A percentile compares a stretch with the other conserved stretches of the same genome.
These are phyloP conservation scores for Agriopis leucophaearia DNA, from an alignment of 2,888 invertebrate genomes.

Conservation along the genomic window DNA sequence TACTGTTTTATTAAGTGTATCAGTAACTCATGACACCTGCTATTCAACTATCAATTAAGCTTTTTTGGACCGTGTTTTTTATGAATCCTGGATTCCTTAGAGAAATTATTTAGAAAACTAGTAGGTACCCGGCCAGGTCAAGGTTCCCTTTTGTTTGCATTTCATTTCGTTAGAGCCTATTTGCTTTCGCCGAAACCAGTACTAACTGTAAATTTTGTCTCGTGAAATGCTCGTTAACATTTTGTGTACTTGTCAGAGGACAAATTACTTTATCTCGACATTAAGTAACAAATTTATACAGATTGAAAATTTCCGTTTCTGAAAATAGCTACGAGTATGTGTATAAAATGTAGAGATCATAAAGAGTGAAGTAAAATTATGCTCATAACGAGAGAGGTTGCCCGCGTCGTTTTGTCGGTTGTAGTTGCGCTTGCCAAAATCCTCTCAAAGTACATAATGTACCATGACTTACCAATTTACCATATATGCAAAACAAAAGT, in stretches of 20 bases:
- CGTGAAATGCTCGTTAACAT: neutral
- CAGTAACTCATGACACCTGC: too few relatives aligned
- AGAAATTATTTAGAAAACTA: neutral
- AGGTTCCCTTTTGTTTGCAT: slow-evolving; percentile 4
- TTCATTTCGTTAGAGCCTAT: slow-evolving; percentile 11
- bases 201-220: neutral
- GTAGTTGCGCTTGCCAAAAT: slow-evolving; percentile 20
- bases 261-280: slow-evolving; percentile 8
- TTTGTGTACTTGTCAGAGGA: slow-evolving; percentile 8
- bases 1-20: neutral
- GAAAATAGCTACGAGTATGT: slow-evolving; percentile 8
- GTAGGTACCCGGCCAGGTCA: neutral
- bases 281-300: slow-evolving; percentile 13
- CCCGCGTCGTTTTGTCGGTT: neutral
- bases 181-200: neutral
- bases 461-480: slow-evolving; percentile 8
- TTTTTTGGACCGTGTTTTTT: too few relatives aligned
- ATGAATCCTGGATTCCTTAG: too few relatives aligned
- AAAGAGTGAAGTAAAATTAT: slow-evolving; percentile 20
- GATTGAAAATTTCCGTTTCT: slow-evolving; percentile 22
- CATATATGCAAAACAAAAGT: slow-evolving; percentile 5
- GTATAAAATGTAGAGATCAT: slow-evolving; percentile 18
- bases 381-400: slow-evolving; percentile 16
- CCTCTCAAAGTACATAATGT: slow-evolving; percentile 14
- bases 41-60: too few relatives aligned